These are phyloP conservation scores for Indicator maculatus DNA, from an alignment of 2,113 vertebrate genomes.

Conservation along the genomic window DNA sequence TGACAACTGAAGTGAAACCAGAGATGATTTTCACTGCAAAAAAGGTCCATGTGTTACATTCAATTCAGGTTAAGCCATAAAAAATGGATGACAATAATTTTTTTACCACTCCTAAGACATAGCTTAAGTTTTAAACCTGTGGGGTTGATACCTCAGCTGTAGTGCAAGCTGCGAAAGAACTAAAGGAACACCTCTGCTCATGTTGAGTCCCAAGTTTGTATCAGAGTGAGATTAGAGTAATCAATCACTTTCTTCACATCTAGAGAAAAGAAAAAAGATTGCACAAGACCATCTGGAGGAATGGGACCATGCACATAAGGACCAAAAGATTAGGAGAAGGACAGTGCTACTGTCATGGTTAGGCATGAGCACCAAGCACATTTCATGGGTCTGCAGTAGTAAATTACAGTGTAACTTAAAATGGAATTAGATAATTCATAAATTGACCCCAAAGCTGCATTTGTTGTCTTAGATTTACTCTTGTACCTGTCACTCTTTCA, in stretches of 20 bases:
- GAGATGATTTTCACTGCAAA: background rate
- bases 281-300: rapidly evolving
- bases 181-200: background rate
- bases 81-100: background rate
- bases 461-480: background rate
- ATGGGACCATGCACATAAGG: no score
- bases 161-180: background rate
- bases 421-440: background rate
- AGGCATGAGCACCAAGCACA: background rate
- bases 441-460: background rate
- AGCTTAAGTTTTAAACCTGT: background rate
- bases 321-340: background rate
- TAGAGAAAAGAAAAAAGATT: background rate
- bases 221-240: background rate
- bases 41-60: background rate
- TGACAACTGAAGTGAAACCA: background rate
- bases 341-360: background rate
- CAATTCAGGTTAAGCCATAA: background rate
- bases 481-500: rapidly evolving
- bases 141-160: background rate
- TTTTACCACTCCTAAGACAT: background rate
- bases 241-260: background rate
- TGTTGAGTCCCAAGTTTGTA: background rate
- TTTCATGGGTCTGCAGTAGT: rapidly evolving
- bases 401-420: background rate